Base-by-base conservation (phyloP, 92 coral and sea anemone genomes). In the Porites rus region DNA sequence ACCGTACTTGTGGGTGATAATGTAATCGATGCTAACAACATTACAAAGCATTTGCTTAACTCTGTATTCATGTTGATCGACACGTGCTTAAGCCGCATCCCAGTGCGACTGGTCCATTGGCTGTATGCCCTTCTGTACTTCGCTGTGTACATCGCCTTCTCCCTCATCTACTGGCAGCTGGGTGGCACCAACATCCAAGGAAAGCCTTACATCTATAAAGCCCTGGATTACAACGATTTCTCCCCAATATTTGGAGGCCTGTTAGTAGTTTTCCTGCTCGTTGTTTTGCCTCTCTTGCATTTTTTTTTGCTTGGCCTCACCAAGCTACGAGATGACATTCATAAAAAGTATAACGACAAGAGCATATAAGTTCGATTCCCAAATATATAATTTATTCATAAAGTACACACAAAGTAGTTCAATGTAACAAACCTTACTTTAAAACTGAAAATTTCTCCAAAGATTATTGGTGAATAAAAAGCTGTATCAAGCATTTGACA, bases 41-140 rank as follows among this genome's bases (percentile, higher is more conserved):
- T 83, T 20, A 91, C 93, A 19, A 94, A 91, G 53, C 98, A 94
- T 74, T 95, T 91, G 24, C 67, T 94, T 11, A 94, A 94, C 59
- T 75, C 90, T 51, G 91, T 94, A 13, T 65, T 94, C 79, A 83
- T 92, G 64, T 12, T 86, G 38, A 46, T 87, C 56, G 98, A 94
- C 79, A 87, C 95, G 12, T 21, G 75, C 61, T 24, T 94, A 4
- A 78, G 92, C 75, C 66, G 85, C 17, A 61, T 82, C 2, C 98
- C 98, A 20, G 76, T 92, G 10, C 90, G 95, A 1, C 76, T 92
- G 51, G 74, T 92, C 69, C 98, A 94, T 74, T 61, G 79, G n/a
- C 61, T 94, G 59, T 92, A 94, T 77, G 84, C 88, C 4, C 20
- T 94, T 85, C 21, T 78, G 43, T 92, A 84, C 65, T 51, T 75